Evolutionary conservation across 2,113 vertebrate species (phyloP).

Genomic region (Emberiza fucata): DNA sequence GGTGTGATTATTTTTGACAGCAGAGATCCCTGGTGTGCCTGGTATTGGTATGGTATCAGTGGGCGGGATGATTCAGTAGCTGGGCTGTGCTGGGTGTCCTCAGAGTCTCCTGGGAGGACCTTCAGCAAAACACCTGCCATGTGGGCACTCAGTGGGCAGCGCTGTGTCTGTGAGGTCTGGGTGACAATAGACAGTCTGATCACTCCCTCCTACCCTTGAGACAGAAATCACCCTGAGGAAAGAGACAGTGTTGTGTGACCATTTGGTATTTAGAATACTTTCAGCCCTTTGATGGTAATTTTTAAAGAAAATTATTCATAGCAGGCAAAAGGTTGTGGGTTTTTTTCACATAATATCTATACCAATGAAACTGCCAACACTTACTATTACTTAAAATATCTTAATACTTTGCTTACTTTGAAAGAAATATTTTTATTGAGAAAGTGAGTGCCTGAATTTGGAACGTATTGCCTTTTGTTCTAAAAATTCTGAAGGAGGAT

Average conservation of each 20-base stretch:
- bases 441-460: background rate
- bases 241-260: background rate
- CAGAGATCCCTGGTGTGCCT: background rate
- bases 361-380: background rate
- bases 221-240: background rate
- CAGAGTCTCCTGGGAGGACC: background rate
- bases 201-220: background rate
- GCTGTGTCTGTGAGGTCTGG: background rate
- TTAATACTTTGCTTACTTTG: background rate
- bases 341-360: background rate
- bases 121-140: fast-evolving
- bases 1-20: background rate
- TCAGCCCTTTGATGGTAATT: background rate
- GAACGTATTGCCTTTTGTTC: background rate
- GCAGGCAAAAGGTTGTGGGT: background rate
- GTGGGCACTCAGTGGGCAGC: background rate
- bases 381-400: background rate
- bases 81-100: background rate
- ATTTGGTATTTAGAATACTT: background rate
- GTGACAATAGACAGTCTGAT: background rate
- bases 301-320: background rate
- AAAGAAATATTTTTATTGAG: background rate
- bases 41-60: background rate
- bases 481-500: background rate
- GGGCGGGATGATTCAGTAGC: background rate